These are phyloP conservation scores for Antechinus stuartii DNA, from an alignment of 2,113 vertebrate genomes.

Conservation along the genomic window DNA sequence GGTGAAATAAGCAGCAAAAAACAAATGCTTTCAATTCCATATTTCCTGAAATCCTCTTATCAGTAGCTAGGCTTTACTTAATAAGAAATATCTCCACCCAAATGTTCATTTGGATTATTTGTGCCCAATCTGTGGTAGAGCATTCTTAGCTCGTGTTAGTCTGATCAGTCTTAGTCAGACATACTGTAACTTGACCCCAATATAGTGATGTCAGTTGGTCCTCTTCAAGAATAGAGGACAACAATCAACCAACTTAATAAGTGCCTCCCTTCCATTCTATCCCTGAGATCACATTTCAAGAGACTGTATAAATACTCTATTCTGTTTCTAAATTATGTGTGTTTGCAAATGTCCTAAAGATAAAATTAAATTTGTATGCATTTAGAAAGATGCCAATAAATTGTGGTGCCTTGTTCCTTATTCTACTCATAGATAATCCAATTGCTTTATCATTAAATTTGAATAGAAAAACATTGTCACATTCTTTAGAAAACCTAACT, in stretches of 20 bases:
- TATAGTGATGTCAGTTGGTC: too few species aligned
- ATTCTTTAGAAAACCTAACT: conserved; percentile 9
- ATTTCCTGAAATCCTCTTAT: neutral
- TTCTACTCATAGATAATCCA: neutral
- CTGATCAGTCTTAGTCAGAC: too few species aligned
- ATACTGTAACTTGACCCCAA: too few species aligned
- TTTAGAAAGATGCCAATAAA: neutral
- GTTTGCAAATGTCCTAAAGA: neutral
- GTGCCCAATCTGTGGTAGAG: too few species aligned
- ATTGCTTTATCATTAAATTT: neutral
- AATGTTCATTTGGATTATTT: too few species aligned
- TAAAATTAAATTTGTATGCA: neutral
- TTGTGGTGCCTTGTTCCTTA: neutral
- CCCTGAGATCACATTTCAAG: neutral
- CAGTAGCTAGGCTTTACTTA: neutral
- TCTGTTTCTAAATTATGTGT: neutral
- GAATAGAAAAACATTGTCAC: neutral
- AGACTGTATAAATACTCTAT: neutral
- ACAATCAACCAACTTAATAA: neutral
- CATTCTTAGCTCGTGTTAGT: too few species aligned
- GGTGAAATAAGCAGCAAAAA: neutral
- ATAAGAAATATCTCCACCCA: neutral
- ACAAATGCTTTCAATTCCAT: neutral
- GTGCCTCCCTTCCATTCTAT: neutral
- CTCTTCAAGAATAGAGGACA: too few species aligned